Conservation (phyloP, 2,888 invertebrate genomes). For the Ochropleura plecta region DNA sequence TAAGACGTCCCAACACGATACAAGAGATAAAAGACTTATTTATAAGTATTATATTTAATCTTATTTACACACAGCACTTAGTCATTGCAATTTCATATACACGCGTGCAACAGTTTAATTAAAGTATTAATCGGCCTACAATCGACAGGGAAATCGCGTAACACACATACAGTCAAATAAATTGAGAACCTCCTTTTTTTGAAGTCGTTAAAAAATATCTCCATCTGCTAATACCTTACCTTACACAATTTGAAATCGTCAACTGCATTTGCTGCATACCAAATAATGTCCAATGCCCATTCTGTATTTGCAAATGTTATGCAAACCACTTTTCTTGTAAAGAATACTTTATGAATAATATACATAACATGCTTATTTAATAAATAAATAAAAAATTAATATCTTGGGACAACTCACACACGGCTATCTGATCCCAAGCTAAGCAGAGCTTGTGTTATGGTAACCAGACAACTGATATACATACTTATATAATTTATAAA, state of each 20-base stretch:
- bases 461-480: no score
- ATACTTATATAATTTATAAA: no score
- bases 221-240: neutral
- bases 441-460: no score
- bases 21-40: slow-evolving; percentile 4
- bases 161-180: no score
- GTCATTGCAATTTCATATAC: no score
- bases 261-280: neutral
- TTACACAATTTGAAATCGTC: neutral
- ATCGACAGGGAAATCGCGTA: no score
- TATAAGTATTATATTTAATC: neutral
- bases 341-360: slow-evolving; percentile 29
- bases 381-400: no score
- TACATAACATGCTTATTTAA: slow-evolving; percentile 42
- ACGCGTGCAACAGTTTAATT: slow-evolving; percentile 2
- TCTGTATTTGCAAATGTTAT: slow-evolving; percentile 37
- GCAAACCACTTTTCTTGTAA: slow-evolving; percentile 44
- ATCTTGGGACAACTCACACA: no score
- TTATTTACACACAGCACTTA: neutral
- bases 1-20: slow-evolving; percentile 2
- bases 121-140: no score
- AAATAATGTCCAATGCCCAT: neutral
- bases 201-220: neutral
- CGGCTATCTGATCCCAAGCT: no score
- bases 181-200: no score